Evolutionary conservation across 1,140 invertebrate species (phyloP), one percentile per base, ranked within the genome.

Genomic region (Lasioglossum baleicum): DNA sequence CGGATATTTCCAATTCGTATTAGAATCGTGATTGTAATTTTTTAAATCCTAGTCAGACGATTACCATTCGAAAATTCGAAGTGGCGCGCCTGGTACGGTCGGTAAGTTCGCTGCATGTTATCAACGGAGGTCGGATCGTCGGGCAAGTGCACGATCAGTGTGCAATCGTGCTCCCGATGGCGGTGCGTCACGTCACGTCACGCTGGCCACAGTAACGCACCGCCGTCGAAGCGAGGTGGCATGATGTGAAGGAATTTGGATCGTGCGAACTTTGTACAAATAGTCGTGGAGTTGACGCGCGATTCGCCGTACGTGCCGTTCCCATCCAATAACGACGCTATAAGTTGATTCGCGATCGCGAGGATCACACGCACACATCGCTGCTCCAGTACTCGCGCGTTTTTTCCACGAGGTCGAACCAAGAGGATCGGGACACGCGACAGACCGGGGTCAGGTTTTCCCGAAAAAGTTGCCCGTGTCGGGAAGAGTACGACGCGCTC

Each of bases 221-320:
- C 71, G 80, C 70, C 68, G 35, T 67, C 67, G 69, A 17, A 68
- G 40, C 65, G 69, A 64, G 83, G 81, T 87, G 83, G 85, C 80
- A 78, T 83, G 87, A 86, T 87, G 72, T 76, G 60, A 78, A 83
- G 76, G 77, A 84, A 83, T 86, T 83, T 82, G 69, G 76, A 86
- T 88, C 74, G 80, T 85, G 84, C 74, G 85, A 83, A 87, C 86
- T 88, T 88, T 88, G 82, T 85, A 81, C 83, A 72, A 84, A 83
- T 75, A 88, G 85, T 88, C 77, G 69, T 53, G 64, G 22, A 20
- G 63, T 60, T 22, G 58, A 75, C 60, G 71, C 66, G 69, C 40
- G 5, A 53, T 35, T 61, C 20, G 17, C 26, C 44, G 4, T 40
- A 10, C n/a, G 44, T 71, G 26, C 72, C 40, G 6, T 31, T 35